Base-by-base conservation (phyloP, 2,113 vertebrate genomes). In the Anhinga anhinga region DNA sequence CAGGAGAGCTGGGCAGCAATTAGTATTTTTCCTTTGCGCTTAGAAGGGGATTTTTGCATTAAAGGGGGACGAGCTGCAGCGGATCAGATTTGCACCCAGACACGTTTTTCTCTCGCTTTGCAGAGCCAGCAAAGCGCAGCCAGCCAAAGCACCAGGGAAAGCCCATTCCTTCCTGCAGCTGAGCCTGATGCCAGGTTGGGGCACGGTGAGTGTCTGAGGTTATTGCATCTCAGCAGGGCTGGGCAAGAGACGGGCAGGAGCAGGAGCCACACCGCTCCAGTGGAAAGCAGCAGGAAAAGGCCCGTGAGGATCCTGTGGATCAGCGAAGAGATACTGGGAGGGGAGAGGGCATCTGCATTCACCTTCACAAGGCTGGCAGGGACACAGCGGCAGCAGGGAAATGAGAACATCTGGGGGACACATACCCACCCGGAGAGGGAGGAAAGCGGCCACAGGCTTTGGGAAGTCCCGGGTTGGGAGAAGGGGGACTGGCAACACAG, bases 151-250 rank as follows among this genome's bases (percentile, higher is more conserved):
- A 25, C 45, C 30, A 25, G 47, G 38, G 22, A 70, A 73, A 72
- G 20, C 36, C 8, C 27, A 3, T 19, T 10, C 10, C 30, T 23
- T 40, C 61, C 63, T 11, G 4, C n/a, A 50, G 59, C 65, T 9
- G 2, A 76, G 65, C 21, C 53, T 3, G 2, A 23, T 4, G 9
- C 27, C 34, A 25, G 50, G 29, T 5, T 7, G 1, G 71, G 45
- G 63, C 50, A 49, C 2, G 1, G 34, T 1, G 11, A 59, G 25
- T 2, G 5, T 5, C 29, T 0, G 3, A 36, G 52, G 29, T 26
- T 29, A 22, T 5, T 2, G 52, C 13, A 17, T 3, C 14, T 34
- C 32, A 15, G 25, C 4, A 1, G 42, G 22, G 32, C 56, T 19
- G 45, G 42, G 71, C 12, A 40, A n/a, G 58, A 40, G 32, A 8